These are phyloP conservation scores for Saccopteryx leptura DNA, from an alignment of 2,113 vertebrate genomes.

Conservation along the genomic window DNA sequence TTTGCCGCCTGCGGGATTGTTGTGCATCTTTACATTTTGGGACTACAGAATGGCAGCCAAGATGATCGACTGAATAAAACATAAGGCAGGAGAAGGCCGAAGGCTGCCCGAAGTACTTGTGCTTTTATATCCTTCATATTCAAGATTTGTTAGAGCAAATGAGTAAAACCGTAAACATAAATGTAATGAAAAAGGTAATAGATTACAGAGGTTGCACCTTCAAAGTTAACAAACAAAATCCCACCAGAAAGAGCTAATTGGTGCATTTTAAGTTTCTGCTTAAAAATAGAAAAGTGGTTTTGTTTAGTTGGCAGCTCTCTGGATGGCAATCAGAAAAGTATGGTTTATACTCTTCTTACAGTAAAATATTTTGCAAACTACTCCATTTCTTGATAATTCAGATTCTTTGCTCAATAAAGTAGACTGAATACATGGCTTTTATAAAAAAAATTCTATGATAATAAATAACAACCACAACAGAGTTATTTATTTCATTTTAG, in stretches of 20 bases:
- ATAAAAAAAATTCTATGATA: neutral
- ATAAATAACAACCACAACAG: neutral
- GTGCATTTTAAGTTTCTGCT: constrained; percentile 34
- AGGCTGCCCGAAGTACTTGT: constrained; percentile 21
- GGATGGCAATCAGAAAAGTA: neutral
- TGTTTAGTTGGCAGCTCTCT: constrained; percentile 30
- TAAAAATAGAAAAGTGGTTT: constrained; percentile 33
- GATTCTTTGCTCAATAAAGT: constrained; percentile 23
- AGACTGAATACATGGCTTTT: neutral
- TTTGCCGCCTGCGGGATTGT: neutral
- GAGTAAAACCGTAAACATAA: constrained; percentile 11
- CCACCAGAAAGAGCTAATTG: constrained; percentile 38
- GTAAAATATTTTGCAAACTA: constrained; percentile 54
- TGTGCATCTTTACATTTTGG: neutral
- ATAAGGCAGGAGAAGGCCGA: constrained; percentile 18
- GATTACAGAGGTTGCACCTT: neutral
- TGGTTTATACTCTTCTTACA: constrained; percentile 24
- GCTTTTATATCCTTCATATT: neutral
- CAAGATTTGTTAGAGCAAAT: constrained; percentile 32
- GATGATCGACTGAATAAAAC: constrained; percentile 61
- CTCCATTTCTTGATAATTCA: constrained; percentile 25
- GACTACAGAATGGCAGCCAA: neutral
- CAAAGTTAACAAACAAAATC: constrained; percentile 8
- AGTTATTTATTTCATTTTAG: neutral
- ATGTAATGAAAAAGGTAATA: neutral